Percentiles rank a stretch among this genome's conserved stretches.
Conservation (phyloP, 2,888 invertebrate species). For the Aricia artaxerxes region DNA sequence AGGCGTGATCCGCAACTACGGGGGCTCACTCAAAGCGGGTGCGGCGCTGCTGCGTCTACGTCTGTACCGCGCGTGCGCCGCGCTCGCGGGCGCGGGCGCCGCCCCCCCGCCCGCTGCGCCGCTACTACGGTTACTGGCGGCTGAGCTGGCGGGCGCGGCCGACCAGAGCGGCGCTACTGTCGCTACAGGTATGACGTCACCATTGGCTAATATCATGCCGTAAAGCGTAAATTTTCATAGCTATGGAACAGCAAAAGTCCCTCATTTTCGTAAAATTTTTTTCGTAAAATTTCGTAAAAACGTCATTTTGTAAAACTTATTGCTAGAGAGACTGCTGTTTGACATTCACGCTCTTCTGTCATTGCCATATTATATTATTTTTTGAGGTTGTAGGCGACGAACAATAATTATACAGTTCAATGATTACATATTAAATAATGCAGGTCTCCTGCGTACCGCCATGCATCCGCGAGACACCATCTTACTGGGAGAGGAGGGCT, state of each 20-base stretch:
- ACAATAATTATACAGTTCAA: too few relatives aligned
- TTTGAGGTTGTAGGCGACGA: too few relatives aligned
- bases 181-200: slow-evolving; percentile 51
- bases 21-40: slow-evolving; percentile 95
- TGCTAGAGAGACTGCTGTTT: too few relatives aligned
- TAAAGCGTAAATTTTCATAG: too few relatives aligned
- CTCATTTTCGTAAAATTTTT: too few relatives aligned
- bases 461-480: slow-evolving; percentile 84
- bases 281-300: too few relatives aligned
- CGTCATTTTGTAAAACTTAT: too few relatives aligned
- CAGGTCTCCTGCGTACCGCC: slow-evolving; percentile 65
- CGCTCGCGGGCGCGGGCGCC: slow-evolving; percentile 50
- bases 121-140: slow-evolving; percentile 92
- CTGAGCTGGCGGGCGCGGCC: slow-evolving; percentile 96
- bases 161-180: slow-evolving; percentile 95
- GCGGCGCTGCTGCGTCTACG: slow-evolving; percentile 96
- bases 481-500: slow-evolving; percentile 90
- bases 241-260: too few relatives aligned
- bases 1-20: slow-evolving; percentile 91
- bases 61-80: slow-evolving; percentile 89
- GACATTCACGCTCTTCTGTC: too few relatives aligned
- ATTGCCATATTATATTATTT: too few relatives aligned
- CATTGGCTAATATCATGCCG: too few relatives aligned
- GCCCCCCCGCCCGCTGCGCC: slow-evolving; percentile 53
- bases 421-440: not conserved